Evolutionary conservation across 2,797 vertebrate species (phyloP), one percentile per base, ranked within the genome.

Genomic region (Chaunax sp.): DNA sequence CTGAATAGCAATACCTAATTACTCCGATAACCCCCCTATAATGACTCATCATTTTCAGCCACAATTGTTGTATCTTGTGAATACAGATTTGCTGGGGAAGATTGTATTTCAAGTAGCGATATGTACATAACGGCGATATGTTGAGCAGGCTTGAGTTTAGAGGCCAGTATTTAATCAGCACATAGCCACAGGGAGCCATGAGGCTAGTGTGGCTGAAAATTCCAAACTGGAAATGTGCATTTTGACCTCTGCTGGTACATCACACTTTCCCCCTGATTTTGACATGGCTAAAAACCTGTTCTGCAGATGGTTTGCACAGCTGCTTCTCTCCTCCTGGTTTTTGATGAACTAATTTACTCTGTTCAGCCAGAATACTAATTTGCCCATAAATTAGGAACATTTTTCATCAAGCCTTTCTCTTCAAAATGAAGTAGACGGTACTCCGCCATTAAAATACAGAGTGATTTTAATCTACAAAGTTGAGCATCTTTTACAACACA

Each of bases 281-380:
- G 19, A 51, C 20, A 23, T 45, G 11, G 33, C 38, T 51, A 5
- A 53, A 64, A 50, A 45, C 47, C 40, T 60, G 18, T 53, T 57
- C 37, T 35, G 16, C 50, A 37, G n/a, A 28, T 60, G 18, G 49
- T 57, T 37, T 35, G 16, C 50, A 37, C 20, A 28, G 33, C 45
- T 51, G 8, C 26, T 6, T 38, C 50, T 41, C 54, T 58, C 25
- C n/a, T 66, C 14, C 12, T 0, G 2, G 15, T 37, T 38, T 26
- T 40, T 1, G 2, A n/a, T 47, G 40, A 47, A 33, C 53, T 59
- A 0, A 44, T 49, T 65, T 45, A 55, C 30, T 62, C 50, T 33
- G 14, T 50, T 37, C 8, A 35, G 6, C 6, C 56, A 1, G 46
- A 40, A 28, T 35, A 4, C 11, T 47, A 14, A 47, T 47, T 26